Percentiles rank a stretch among this genome's conserved stretches.
Evolutionary conservation across 2,113 vertebrate species (phyloP).

Genomic region (Apteryx owenii): DNA sequence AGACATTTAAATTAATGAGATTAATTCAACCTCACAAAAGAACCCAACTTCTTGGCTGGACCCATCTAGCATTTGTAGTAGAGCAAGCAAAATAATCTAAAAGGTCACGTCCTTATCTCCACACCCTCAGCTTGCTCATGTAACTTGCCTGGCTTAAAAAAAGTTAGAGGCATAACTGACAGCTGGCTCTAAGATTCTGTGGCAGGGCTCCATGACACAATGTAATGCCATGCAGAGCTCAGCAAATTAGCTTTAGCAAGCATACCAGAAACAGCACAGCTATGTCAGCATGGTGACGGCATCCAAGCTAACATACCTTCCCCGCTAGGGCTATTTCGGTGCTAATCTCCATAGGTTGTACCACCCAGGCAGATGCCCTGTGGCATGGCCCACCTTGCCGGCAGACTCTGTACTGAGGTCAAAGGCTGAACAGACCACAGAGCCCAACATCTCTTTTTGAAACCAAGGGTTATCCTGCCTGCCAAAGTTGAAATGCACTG

Average conservation of each 20-base stretch:
- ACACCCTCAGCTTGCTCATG: background rate
- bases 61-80: background rate
- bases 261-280: background rate
- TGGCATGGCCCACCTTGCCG: background rate
- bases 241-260: background rate
- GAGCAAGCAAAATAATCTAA: constrained; percentile 17
- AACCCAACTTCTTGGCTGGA: background rate
- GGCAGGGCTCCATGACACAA: background rate
- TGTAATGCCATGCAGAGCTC: accelerated
- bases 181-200: background rate
- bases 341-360: accelerated
- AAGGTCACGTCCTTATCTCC: constrained; percentile 34
- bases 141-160: background rate
- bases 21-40: constrained; percentile 22
- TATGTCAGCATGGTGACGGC: background rate
- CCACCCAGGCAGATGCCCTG: background rate
- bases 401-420: background rate
- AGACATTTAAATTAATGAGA: constrained; percentile 14
- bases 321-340: background rate
- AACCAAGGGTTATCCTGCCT: background rate
- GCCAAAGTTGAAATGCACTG: background rate
- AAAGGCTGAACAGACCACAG: background rate
- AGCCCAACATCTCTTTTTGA: background rate
- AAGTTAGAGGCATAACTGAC: background rate
- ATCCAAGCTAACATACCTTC: background rate